Evolutionary conservation across 2,888 invertebrate genomes (phyloP).

Genomic region (Pseudolycoriella hygida): DNA sequence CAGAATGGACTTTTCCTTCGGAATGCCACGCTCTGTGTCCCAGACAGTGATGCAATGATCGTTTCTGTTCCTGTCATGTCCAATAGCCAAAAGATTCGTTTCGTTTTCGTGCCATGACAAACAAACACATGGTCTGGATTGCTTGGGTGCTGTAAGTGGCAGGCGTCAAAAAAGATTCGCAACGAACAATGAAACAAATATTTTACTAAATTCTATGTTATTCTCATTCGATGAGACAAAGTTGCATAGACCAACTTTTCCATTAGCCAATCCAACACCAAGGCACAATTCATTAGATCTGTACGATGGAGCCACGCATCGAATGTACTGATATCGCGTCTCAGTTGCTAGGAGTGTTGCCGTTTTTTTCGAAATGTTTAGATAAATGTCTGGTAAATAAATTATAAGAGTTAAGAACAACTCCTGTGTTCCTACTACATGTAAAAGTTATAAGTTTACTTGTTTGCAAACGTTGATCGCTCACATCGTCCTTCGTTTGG

Average conservation of each 20-base stretch:
- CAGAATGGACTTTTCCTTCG: slow-evolving; percentile 21
- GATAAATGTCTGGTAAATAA: slow-evolving; percentile 18
- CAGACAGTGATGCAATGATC: slow-evolving; percentile 80
- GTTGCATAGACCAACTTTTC: slow-evolving; percentile 66
- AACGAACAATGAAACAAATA: no score
- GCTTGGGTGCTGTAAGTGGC: slow-evolving; percentile 61
- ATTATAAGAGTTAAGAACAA: no score
- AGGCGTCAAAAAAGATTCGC: slow-evolving; percentile 10
- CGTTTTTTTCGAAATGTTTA: slow-evolving; percentile 18
- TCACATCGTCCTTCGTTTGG: slow-evolving; percentile 49
- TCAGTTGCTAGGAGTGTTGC: slow-evolving; percentile 22
- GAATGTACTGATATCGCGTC: slow-evolving; percentile 49
- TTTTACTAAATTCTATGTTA: slow-evolving; percentile 25
- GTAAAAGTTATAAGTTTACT: slow-evolving; percentile 8
- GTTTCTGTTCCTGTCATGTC: slow-evolving; percentile 74
- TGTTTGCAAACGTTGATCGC: slow-evolving; percentile 31
- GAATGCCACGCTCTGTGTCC: slow-evolving; percentile 41
- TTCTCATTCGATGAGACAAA: slow-evolving; percentile 46
- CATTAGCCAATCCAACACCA: slow-evolving; percentile 77
- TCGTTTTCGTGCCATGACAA: slow-evolving; percentile 79
- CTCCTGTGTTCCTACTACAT: no score
- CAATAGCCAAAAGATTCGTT: slow-evolving; percentile 64
- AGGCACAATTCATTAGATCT: slow-evolving; percentile 54
- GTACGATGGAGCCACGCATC: slow-evolving; percentile 77
- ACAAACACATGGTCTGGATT: slow-evolving; percentile 69